Base-by-base conservation (phyloP, 2,888 invertebrate species). In the Ophion obscuratus region DNA sequence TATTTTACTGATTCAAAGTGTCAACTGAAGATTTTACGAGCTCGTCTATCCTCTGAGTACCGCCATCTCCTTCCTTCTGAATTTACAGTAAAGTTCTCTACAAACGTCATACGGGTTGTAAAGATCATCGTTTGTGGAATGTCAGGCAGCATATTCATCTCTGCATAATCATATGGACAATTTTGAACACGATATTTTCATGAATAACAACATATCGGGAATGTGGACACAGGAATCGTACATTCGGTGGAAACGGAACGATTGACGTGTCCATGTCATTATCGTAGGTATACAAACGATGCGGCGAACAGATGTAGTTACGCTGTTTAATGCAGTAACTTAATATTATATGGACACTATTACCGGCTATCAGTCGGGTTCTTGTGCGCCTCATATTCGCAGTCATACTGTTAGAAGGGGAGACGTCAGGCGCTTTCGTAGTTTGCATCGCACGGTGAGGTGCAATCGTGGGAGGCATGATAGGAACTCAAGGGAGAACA, bases 271-370 rank as follows among this genome's bases (percentile, higher is more conserved):
- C 74, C 76, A 75, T 78, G 62, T 78, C 31, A 75, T 75, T 78
- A 78, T 67, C 31, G 17, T 68, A 62, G 57, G 59, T 74, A 59
- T 61, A 70, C 59, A 31, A 11, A 24, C 59, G 53, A 27, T 57
- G 67, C 17, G 62, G 53, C 59, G 67, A 61, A 66, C 75, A 79
- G 62, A 62, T 67, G 44, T 27, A 79, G 81, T 47, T 70, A 67
- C 47, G 75, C 44, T 74, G 59, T 57, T 64, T 80, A 85, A 85
- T 81, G 85, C 59, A n/a, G 81, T 61, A 75, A 83, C 71, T 88
- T 85, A 83, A 85, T 87, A 83, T 85, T 88, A 80, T 74, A 81
- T 47, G 53, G 74, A 47, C 31, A 74, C 78, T 81, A 81, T 86
- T 83, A 81, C 78, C 76, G 70, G 62, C 68, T 67, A 81, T 73